Evolutionary conservation across 2,113 vertebrate species (phyloP).

Genomic region (Melanotaenia duboulayi): DNA sequence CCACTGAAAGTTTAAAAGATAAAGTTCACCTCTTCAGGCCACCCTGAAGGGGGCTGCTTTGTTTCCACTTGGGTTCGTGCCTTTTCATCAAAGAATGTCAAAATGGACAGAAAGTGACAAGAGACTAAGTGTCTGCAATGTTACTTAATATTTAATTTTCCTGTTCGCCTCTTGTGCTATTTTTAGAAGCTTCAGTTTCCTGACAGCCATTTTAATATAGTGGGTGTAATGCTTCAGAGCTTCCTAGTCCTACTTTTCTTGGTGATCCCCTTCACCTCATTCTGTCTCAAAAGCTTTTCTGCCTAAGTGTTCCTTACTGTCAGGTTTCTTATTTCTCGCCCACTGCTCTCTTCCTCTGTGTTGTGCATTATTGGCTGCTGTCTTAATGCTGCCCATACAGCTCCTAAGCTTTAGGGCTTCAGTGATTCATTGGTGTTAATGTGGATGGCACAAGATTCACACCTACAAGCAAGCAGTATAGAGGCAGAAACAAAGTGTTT

Average conservation of each 20-base stretch:
- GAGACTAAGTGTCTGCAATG: constrained; percentile 64
- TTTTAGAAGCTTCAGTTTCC: constrained; percentile 64
- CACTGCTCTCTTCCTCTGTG: constrained; percentile 24
- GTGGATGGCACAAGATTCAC: constrained; percentile 43
- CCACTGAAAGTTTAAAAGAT: constrained; percentile 11
- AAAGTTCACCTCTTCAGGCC: constrained; percentile 5
- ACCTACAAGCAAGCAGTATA: constrained; percentile 22
- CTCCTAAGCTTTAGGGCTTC: constrained; percentile 46
- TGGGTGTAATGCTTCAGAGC: constrained; percentile 49
- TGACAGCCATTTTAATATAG: constrained; percentile 62
- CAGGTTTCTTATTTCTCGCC: constrained; percentile 13
- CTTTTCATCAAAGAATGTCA: constrained; percentile 30
- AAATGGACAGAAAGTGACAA: constrained; percentile 48
- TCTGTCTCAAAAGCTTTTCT: constrained; percentile 20
- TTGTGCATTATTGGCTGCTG: constrained; percentile 36
- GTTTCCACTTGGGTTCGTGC: background rate
- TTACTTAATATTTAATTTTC: constrained; percentile 77
- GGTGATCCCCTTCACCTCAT: constrained; percentile 52
- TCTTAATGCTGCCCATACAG: constrained; percentile 40
- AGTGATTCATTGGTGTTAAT: constrained; percentile 54
- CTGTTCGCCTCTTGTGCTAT: constrained; percentile 62
- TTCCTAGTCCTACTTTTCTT: constrained; percentile 42
- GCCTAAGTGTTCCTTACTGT: constrained; percentile 1
- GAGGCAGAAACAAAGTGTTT: constrained; percentile 20
- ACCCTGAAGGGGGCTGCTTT: background rate